Conservation (phyloP, 2,113 vertebrate genomes). For the Gopherus flavomarginatus region DNA sequence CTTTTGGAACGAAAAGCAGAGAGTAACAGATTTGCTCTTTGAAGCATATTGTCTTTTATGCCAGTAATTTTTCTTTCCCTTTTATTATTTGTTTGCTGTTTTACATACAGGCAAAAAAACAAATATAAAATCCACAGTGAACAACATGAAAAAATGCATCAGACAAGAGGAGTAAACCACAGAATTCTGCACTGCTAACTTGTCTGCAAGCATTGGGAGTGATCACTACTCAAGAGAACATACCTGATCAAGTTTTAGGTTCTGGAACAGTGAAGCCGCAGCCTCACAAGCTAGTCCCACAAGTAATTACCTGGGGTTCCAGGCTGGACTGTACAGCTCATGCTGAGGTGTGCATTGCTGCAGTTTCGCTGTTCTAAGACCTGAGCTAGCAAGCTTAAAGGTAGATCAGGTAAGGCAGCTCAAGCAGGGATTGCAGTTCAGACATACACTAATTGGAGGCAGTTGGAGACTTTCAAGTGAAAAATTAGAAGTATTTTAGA, state of each 20-base stretch:
- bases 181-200: neutral
- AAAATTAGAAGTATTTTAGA: neutral
- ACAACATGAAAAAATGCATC: neutral
- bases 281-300: too few relatives aligned
- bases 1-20: conserved; percentile 13
- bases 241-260: too few relatives aligned
- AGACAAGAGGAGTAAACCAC: neutral
- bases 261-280: too few relatives aligned
- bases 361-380: too few relatives aligned
- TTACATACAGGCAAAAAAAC: neutral
- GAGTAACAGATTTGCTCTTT: conserved; percentile 26
- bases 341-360: too few relatives aligned
- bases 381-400: too few relatives aligned
- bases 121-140: neutral
- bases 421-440: too few relatives aligned
- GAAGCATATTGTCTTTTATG: conserved; percentile 24
- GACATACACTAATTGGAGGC: neutral
- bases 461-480: neutral
- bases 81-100: conserved; percentile 23
- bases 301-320: too few relatives aligned
- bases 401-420: too few relatives aligned
- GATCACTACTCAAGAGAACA: too few relatives aligned
- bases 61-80: conserved; percentile 16
- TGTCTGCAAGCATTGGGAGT: too few relatives aligned
- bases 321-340: too few relatives aligned